These are phyloP conservation scores for Pantherophis alleghaniensis DNA, from an alignment of 2,797 vertebrate genomes.

Conservation along the genomic window DNA sequence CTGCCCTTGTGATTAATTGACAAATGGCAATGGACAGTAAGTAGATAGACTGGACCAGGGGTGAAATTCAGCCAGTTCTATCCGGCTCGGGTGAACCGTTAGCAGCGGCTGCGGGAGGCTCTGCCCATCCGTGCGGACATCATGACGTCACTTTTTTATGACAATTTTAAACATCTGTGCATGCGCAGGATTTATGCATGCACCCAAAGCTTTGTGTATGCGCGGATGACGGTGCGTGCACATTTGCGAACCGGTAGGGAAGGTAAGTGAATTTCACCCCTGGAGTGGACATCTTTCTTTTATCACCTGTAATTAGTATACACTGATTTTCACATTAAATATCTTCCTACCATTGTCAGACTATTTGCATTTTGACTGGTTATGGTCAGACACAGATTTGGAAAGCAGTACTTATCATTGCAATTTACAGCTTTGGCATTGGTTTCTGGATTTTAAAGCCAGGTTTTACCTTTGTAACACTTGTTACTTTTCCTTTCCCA, in stretches of 20 bases:
- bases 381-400: background rate
- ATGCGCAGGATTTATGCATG: too few species aligned
- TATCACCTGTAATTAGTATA: background rate
- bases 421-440: background rate
- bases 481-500: background rate
- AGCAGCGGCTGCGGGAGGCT: too few species aligned
- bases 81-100: too few species aligned
- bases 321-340: background rate
- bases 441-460: conserved; percentile 11
- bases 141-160: too few species aligned
- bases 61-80: too few species aligned
- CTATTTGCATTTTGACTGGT: background rate
- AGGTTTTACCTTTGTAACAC: conserved; percentile 21
- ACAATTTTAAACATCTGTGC: too few species aligned
- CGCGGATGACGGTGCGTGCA: too few species aligned
- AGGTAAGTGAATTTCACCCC: too few species aligned
- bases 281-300: background rate
- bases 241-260: too few species aligned
- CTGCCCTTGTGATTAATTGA: background rate
- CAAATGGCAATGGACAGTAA: background rate
- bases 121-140: too few species aligned
- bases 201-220: too few species aligned
- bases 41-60: background rate
- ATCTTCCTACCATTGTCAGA: background rate
- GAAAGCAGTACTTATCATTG: background rate